phyloP scores from a whole-genome alignment of 2,888 invertebrate species.

The Troides aeacus region DNA sequence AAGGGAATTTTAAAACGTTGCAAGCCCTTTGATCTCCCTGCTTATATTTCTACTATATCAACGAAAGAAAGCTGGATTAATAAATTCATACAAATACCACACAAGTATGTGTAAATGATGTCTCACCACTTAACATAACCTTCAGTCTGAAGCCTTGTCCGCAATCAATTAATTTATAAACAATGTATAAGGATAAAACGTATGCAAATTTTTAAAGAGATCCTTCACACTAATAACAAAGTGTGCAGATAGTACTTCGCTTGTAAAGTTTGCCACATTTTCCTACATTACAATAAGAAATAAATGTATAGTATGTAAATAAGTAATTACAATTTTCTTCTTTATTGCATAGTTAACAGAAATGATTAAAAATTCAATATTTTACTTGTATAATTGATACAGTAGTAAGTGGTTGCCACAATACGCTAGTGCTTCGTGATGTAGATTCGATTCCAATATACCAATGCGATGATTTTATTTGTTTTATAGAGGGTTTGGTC shows the following conservation, averaged over 20 bases:
- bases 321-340: conserved; percentile 9
- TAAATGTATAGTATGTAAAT: background rate
- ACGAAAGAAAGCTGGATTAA: background rate
- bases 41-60: conserved; percentile 10
- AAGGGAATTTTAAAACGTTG: conserved; percentile 74
- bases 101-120: conserved; percentile 10
- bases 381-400: background rate
- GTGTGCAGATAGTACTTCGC: conserved; percentile 29
- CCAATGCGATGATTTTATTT: too few species aligned
- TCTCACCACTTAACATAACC: conserved; percentile 12
- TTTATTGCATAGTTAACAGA: background rate
- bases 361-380: conserved; percentile 1
- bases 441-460: background rate
- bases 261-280: conserved; percentile 5
- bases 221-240: conserved; percentile 35
- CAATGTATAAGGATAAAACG: conserved; percentile 51
- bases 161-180: conserved; percentile 41
- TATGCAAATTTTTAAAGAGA: conserved; percentile 48
- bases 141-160: conserved; percentile 26
- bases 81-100: conserved; percentile 2
- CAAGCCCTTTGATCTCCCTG: conserved; percentile 63
- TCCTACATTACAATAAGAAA: background rate
- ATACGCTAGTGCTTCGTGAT: background rate
- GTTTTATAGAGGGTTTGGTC: too few species aligned
- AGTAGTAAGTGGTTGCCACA: background rate